Evolutionary conservation across 2,797 vertebrate genomes (phyloP).

Genomic region (Onychomys leucogaster): DNA sequence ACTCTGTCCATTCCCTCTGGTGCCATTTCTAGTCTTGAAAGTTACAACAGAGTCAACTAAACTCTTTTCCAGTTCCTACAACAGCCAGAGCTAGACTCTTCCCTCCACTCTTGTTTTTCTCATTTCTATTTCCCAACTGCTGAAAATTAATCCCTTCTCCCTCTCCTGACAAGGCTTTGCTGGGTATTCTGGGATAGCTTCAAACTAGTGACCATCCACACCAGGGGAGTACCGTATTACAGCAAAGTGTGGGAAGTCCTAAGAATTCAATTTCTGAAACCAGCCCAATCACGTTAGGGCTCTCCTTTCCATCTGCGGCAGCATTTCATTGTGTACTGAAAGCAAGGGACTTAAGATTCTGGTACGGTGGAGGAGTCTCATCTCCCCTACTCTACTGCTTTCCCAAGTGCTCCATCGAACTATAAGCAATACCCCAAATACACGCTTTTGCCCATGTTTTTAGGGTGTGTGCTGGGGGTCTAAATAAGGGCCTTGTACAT

Average conservation of each 20-base stretch:
- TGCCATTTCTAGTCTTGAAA: neutral
- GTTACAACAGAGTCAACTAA: neutral
- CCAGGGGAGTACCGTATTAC: neutral
- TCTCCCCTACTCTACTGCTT: neutral
- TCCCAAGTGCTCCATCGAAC: neutral
- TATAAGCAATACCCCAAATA: neutral
- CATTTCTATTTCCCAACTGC: neutral
- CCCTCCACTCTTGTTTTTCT: neutral
- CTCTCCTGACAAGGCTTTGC: neutral
- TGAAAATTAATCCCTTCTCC: neutral
- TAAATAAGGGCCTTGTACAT: neutral
- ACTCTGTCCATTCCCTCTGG: neutral
- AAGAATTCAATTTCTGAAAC: conserved; percentile 28
- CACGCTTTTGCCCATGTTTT: neutral
- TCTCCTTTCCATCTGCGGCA: neutral
- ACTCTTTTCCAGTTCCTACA: neutral
- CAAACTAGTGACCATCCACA: neutral
- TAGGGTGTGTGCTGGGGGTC: too few relatives aligned
- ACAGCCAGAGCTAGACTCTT: neutral
- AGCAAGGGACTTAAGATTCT: neutral
- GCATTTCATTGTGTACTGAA: neutral
- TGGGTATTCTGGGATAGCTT: too few relatives aligned
- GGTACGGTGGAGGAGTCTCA: neutral
- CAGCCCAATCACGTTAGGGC: neutral
- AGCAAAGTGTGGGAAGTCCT: neutral